A percentile compares a stretch with the other conserved stretches of the same genome.
These are phyloP conservation scores for Conus ventricosus DNA, from an alignment of 1,140 invertebrate species.

Conservation along the genomic window DNA sequence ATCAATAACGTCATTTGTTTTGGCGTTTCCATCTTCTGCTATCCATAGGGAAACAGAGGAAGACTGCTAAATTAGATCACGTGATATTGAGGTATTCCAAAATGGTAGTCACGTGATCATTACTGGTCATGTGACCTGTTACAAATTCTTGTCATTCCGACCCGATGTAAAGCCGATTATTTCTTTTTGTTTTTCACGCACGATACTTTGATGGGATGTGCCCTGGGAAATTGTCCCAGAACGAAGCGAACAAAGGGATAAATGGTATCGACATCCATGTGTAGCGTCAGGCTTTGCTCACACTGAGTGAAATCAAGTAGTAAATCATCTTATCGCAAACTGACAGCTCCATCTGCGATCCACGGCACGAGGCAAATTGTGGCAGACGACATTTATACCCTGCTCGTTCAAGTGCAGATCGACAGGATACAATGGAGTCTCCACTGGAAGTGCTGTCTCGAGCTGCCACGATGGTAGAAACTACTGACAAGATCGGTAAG, in stretches of 20 bases:
- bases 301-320: neutral
- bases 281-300: neutral
- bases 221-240: neutral
- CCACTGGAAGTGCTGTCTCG: neutral
- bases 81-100: neutral
- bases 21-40: no score
- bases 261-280: neutral
- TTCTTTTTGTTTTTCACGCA: neutral
- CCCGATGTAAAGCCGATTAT: neutral
- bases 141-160: neutral
- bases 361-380: neutral
- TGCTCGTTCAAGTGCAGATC: neutral
- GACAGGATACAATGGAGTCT: neutral
- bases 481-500: neutral
- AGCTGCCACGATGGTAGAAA: neutral
- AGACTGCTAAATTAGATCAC: neutral
- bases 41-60: no score
- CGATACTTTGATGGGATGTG: neutral
- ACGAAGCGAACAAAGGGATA: neutral
- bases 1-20: no score
- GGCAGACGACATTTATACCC: conserved; percentile 1
- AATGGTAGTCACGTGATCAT: neutral
- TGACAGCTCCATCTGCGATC: neutral
- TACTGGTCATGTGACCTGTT: neutral
- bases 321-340: neutral